These are phyloP conservation scores for Uromys caudimaculatus DNA, from an alignment of 2,797 vertebrate species.

Conservation along the genomic window DNA sequence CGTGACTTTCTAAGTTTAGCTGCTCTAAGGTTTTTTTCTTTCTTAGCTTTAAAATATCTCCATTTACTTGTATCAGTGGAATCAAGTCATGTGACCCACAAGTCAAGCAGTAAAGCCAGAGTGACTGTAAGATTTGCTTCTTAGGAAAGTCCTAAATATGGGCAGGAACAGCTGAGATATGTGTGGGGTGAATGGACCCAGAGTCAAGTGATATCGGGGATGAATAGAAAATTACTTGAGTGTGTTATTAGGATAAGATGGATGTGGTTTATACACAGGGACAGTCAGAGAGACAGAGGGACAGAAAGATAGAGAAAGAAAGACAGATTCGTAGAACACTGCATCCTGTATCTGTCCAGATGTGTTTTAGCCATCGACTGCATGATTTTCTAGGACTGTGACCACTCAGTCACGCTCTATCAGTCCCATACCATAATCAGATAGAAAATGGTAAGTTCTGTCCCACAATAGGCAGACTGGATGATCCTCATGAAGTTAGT, in stretches of 20 bases:
- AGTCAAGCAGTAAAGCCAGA: slow-evolving; percentile 55
- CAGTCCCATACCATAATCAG: slow-evolving; percentile 27
- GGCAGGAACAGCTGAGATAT: not conserved
- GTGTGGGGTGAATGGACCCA: not conserved
- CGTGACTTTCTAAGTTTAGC: slow-evolving; percentile 51
- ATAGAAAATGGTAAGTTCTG: slow-evolving; percentile 65
- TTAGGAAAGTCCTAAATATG: slow-evolving; percentile 51
- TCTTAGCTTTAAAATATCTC: slow-evolving; percentile 53
- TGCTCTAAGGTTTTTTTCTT: slow-evolving; percentile 40
- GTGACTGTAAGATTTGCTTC: slow-evolving; percentile 24
- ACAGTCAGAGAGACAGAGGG: not conserved
- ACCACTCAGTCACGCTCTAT: slow-evolving; percentile 33
- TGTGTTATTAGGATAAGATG: not conserved
- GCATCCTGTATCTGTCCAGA: not conserved
- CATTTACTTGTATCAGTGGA: slow-evolving; percentile 34
- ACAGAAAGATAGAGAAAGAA: not conserved
- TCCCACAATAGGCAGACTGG: slow-evolving; percentile 36
- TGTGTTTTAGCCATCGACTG: not conserved
- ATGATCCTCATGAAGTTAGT: slow-evolving; percentile 50
- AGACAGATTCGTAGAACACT: not conserved
- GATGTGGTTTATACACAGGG: rapidly evolving
- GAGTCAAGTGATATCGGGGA: not conserved
- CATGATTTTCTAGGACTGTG: not conserved
- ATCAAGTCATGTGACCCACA: slow-evolving; percentile 18
- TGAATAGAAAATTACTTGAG: not conserved